These are phyloP conservation scores for Gasteruption jaculator DNA, from an alignment of 2,888 invertebrate species.

Conservation along the genomic window DNA sequence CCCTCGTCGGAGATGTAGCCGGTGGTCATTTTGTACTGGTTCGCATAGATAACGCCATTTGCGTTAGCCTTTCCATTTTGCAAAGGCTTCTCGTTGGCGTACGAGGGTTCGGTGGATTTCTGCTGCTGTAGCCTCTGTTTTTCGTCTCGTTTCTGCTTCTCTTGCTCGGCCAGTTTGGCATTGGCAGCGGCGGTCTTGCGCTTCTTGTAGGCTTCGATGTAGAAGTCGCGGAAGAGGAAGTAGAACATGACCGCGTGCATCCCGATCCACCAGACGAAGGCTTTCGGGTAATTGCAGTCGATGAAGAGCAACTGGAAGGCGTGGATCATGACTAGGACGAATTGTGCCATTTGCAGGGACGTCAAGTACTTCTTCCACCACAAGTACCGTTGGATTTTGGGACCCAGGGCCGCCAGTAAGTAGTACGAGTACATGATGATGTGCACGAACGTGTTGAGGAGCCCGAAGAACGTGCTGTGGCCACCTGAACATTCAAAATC, in stretches of 20 bases:
- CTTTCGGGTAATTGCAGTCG: conserved; percentile 85
- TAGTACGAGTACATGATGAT: conserved; percentile 94
- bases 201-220: conserved; percentile 70
- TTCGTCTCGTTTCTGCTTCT: conserved; percentile 12
- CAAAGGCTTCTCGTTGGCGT: conserved; percentile 21
- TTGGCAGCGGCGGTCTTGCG: conserved; percentile 30
- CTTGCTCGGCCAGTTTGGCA: conserved; percentile 1
- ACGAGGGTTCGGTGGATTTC: conserved; percentile 3
- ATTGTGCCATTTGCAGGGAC: conserved; percentile 87
- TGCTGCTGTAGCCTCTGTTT: conserved; percentile 16
- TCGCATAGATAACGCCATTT: conserved; percentile 47
- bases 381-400: conserved; percentile 77
- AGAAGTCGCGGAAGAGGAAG: conserved; percentile 88
- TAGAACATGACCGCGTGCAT: conserved; percentile 90
- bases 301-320: conserved; percentile 85
- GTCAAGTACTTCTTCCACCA: conserved; percentile 98
- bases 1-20: conserved; percentile 54
- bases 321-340: conserved; percentile 81
- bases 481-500: conserved; percentile 61
- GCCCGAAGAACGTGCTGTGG: conserved; percentile 89
- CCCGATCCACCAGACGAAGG: conserved; percentile 88
- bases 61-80: conserved; percentile 40
- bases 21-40: conserved; percentile 51
- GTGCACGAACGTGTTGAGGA: conserved; percentile 92
- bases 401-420: conserved; percentile 84